Percentiles rank a stretch among this genome's conserved stretches.
phyloP scores from a whole-genome alignment of 2,113 vertebrate species.

The Grammomys surdaster region DNA sequence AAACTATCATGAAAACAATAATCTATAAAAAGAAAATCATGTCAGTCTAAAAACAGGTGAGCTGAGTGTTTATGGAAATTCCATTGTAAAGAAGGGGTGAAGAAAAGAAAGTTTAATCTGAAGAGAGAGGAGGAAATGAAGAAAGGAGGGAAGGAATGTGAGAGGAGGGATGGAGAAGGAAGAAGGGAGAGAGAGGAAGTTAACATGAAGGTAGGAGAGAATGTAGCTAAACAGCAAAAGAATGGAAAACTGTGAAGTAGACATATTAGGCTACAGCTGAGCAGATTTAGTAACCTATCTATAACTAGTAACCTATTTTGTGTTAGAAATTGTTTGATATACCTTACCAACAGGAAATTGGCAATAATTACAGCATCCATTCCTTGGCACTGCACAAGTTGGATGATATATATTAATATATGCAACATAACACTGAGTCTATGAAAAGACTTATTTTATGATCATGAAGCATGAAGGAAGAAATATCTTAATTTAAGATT shows the following conservation, averaged over 20 bases:
- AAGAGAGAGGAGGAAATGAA: background rate
- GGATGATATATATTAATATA: background rate
- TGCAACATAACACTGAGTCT: background rate
- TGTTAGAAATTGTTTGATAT: background rate
- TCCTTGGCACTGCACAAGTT: background rate
- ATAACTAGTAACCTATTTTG: background rate
- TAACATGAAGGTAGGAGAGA: background rate
- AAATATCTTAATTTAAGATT: slow-evolving; percentile 12
- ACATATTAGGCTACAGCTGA: background rate
- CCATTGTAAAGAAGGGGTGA: background rate
- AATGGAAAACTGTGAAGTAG: background rate
- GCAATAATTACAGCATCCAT: background rate
- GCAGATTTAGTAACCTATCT: background rate
- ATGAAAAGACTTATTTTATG: background rate
- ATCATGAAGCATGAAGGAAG: background rate
- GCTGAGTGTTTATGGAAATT: background rate
- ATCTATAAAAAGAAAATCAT: background rate
- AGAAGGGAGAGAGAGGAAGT: background rate
- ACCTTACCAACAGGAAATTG: background rate
- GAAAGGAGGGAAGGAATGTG: background rate
- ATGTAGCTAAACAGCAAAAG: background rate
- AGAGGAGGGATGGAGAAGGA: background rate
- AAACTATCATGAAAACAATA: background rate
- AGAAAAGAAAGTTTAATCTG: background rate
- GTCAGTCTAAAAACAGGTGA: background rate